Conservation (phyloP, 2,888 invertebrate species). For the Xestia ashworthii region DNA sequence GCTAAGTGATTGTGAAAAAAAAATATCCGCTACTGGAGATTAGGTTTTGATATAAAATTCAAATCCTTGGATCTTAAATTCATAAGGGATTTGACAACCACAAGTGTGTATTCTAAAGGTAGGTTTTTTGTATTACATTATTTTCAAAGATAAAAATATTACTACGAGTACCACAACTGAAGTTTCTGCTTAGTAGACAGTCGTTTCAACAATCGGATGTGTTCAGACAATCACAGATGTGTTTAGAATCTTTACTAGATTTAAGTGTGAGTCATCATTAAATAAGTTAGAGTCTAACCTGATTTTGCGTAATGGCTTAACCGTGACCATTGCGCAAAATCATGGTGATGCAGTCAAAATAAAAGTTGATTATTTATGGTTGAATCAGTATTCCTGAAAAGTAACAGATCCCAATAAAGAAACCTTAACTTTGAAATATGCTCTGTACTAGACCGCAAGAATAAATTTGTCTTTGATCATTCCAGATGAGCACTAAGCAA, state of each 20-base stretch:
- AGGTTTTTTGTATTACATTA: neutral
- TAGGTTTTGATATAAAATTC: neutral
- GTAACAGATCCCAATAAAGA: neutral
- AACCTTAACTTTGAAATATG: neutral
- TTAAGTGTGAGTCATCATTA: neutral
- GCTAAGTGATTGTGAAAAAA: slow-evolving; percentile 4
- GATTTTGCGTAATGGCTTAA: too few relatives aligned
- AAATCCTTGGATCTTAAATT: neutral
- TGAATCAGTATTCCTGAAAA: neutral
- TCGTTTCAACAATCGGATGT: neutral
- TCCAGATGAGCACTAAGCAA: slow-evolving; percentile 81
- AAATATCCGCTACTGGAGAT: neutral
- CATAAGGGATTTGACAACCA: neutral
- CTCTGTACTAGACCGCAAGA: neutral
- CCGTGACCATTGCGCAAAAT: neutral
- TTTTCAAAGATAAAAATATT: neutral
- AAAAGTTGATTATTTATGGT: neutral
- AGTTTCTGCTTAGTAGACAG: neutral
- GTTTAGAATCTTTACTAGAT: too few relatives aligned
- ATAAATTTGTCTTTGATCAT: slow-evolving; percentile 48
- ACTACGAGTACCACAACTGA: neutral
- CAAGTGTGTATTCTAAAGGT: slow-evolving; percentile 13
- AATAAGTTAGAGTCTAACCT: neutral
- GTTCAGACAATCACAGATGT: neutral
- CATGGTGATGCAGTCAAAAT: neutral